Evolutionary conservation across 2,113 vertebrate genomes (phyloP), one percentile per base, ranked within the genome.

Genomic region (Delphinus delphis): DNA sequence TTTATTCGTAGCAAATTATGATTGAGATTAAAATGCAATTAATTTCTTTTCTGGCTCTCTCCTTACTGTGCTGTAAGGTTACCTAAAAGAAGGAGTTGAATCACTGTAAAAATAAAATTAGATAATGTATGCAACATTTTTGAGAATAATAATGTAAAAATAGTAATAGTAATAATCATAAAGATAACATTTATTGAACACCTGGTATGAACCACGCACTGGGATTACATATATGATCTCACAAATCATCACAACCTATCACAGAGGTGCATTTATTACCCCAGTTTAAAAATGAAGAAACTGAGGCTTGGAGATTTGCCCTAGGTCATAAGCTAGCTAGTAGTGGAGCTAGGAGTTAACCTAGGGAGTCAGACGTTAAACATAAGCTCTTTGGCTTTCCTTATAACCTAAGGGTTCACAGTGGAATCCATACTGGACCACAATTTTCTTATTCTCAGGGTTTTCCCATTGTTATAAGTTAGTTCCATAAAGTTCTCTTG

Each of bases 21-120:
- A 25, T 33, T 95, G 70, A 60, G 36, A 93, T 90, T 88, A 71
- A 94, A 94, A 55, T 70, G 15, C 28, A 95, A 26, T 82, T n/a
- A 26, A 63, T 41, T 67, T 28, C 38, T 21, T 33, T n/a, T 50
- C 28, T 55, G 90, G 55, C 68, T 62, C 76, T 93, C 60, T 93
- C 25, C 23, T 85, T 53, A 67, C 25, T 36, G 8, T 36, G 11
- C 12, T 31, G 2, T 44, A 65, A 36, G 4, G 83, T 90, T n/a
- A 60, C 33, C 55, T 79, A 82, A 71, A 77, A 12, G 23, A 50
- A 23, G 58, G 17, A 81, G 41, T 11, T 71, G 25, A 87, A 71
- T 71, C 58, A 18, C 44, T 23, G 1, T n/a, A 77, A 33, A 1
- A 81, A 21, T 89, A 31, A 36, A 88, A 83, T 71, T 13, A 76